phyloP scores from a whole-genome alignment of 2,113 vertebrate species.

The Lipotes vexillifer region DNA sequence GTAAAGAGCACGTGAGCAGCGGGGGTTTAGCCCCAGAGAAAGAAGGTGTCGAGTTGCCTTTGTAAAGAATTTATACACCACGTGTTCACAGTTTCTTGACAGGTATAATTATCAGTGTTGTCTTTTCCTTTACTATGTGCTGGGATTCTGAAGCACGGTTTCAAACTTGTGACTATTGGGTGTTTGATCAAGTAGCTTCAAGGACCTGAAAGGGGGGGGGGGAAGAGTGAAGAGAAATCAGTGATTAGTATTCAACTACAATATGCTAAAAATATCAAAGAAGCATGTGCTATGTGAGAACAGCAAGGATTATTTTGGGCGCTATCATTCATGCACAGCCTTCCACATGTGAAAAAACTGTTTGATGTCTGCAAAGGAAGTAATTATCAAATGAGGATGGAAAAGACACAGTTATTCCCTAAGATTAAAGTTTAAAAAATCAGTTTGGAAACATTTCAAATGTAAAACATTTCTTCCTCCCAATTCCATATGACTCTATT shows the following conservation, averaged over 20 bases:
- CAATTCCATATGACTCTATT: background rate
- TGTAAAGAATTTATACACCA: constrained; percentile 64
- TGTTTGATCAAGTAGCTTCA: constrained; percentile 65
- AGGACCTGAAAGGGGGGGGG: constrained; percentile 28
- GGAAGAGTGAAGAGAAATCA: constrained; percentile 1
- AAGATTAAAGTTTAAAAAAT: constrained; percentile 4
- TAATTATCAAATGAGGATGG: constrained; percentile 16
- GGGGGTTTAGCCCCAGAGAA: constrained; percentile 25
- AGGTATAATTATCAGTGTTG: constrained; percentile 71
- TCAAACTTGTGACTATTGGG: constrained; percentile 73
- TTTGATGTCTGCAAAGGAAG: constrained; percentile 22
- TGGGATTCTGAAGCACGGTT: constrained; percentile 76
- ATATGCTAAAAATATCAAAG: constrained; percentile 49
- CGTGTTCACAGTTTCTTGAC: constrained; percentile 76
- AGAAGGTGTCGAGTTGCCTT: constrained; percentile 68
- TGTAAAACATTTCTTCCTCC: background rate
- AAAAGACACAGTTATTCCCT: background rate
- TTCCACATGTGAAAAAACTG: background rate
- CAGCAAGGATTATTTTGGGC: constrained; percentile 1
- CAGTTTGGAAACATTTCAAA: constrained; percentile 37
- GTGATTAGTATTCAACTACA: constrained; percentile 36
- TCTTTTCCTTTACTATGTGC: constrained; percentile 72
- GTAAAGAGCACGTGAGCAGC: background rate
- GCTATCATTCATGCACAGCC: background rate
- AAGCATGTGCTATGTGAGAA: background rate